Conservation (phyloP, 1,140 invertebrate genomes). For the Neodiprion virginianus region DNA sequence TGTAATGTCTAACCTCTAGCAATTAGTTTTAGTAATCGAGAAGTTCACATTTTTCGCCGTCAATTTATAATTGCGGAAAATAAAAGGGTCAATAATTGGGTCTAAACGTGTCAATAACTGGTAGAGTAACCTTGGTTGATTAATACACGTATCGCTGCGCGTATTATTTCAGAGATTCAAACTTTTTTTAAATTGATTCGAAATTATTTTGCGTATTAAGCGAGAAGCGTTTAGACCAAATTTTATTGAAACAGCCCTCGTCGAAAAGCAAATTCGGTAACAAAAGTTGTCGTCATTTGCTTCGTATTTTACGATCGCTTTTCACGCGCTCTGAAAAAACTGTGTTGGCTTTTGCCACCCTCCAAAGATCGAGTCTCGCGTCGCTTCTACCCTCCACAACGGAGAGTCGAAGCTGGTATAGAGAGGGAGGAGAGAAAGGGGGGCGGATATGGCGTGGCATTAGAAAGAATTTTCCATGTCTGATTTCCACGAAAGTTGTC, state of each 20-base stretch:
- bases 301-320: not conserved
- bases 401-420: not conserved
- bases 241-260: not conserved
- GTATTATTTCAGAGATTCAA: too few relatives aligned
- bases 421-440: not conserved
- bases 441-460: not conserved
- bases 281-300: not conserved
- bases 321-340: not conserved
- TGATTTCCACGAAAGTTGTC: constrained; percentile 52
- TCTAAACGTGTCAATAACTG: too few relatives aligned
- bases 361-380: not conserved
- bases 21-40: too few relatives aligned
- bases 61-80: too few relatives aligned
- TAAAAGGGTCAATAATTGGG: too few relatives aligned
- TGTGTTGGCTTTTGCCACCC: not conserved
- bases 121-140: too few relatives aligned
- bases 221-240: too few relatives aligned
- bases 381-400: not conserved
- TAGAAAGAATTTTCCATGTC: constrained; percentile 23
- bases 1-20: too few relatives aligned
- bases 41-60: too few relatives aligned
- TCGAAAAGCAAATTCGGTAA: constrained; percentile 14
- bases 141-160: too few relatives aligned
- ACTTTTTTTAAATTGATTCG: too few relatives aligned
- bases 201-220: too few relatives aligned